Evolutionary conservation across 2,888 invertebrate genomes (phyloP), one percentile per base, ranked within the genome.

Genomic region (Leucophenga maculata): DNA sequence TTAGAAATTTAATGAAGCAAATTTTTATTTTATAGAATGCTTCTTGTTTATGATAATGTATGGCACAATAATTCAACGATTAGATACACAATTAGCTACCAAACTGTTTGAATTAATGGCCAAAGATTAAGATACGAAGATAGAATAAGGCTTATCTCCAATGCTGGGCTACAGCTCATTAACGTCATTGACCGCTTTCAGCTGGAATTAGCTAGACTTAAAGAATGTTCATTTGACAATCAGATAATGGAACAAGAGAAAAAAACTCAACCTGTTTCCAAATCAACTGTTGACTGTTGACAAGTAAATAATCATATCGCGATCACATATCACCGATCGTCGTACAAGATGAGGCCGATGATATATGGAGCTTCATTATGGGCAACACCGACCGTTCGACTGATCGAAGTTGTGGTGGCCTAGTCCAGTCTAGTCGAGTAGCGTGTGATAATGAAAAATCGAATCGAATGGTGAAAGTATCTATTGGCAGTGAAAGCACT

Each of bases 221-320:
- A 59, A 59, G 16, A 31, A 32, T 1, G 22, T 31, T 50, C 50
- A 59, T 26, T 26, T 59, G 59, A 59, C 59, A 59, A 59, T 59
- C 59, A 59, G 59, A 59, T 59, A 32, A 3, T n/a, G 50, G 6
- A 11, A 39, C 39, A 50, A n/a, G n/a, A n/a, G n/a, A n/a, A 4
- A 48, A 16, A 13, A 16, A 18, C 50, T 50, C 14, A 59, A 59
- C 59, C 59, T 59, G 59, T 59, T 59, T 16, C 59, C 9, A 16
- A 32, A 20, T 14, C 2, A 22, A 55, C 20, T 55, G 13, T 26
- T 57, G 57, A 57, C 57, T 39, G 60, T 20, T 60, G 60, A 60
- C 60, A 64, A 64, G 62, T 64, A 18, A 59, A 59, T 59, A 59
- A 59, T 59, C 59, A 31, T 32, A 59, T 59, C 59, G 50, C 50